These are phyloP conservation scores for Scomberomorus guttatus DNA, from an alignment of 2,797 vertebrate species.

Conservation along the genomic window DNA sequence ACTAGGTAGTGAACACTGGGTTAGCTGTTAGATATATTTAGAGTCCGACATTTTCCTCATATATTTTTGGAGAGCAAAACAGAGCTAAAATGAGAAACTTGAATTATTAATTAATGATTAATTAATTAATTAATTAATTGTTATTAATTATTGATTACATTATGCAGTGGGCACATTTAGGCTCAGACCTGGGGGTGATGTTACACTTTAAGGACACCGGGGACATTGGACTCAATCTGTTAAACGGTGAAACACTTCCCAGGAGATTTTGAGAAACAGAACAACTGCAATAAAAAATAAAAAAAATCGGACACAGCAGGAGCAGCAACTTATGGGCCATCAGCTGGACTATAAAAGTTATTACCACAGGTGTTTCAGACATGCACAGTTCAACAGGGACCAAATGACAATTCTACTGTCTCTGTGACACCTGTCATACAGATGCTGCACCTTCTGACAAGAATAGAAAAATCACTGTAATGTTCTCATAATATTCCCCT, in stretches of 20 bases:
- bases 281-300: conserved; percentile 23
- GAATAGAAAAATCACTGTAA: conserved; percentile 44
- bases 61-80: too few relatives aligned
- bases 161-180: too few relatives aligned
- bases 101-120: neutral
- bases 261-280: conserved; percentile 7
- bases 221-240: conserved; percentile 7
- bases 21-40: too few relatives aligned
- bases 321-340: conserved; percentile 17
- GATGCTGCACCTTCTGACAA: conserved; percentile 17
- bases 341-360: conserved; percentile 31
- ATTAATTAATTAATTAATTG: too few relatives aligned
- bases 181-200: too few relatives aligned
- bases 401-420: conserved; percentile 32
- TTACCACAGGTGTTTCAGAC: conserved; percentile 20
- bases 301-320: neutral
- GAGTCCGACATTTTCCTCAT: too few relatives aligned
- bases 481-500: conserved; percentile 32
- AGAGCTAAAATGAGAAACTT: neutral
- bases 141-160: too few relatives aligned
- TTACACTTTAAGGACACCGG: neutral
- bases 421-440: conserved; percentile 13
- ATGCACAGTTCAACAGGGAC: conserved; percentile 23
- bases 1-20: too few relatives aligned
- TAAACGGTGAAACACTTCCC: conserved; percentile 2